A percentile compares a stretch with the other conserved stretches of the same genome.
Evolutionary conservation across 2,888 invertebrate species (phyloP).

Genomic region (Nephrotoma guestfalica): DNA sequence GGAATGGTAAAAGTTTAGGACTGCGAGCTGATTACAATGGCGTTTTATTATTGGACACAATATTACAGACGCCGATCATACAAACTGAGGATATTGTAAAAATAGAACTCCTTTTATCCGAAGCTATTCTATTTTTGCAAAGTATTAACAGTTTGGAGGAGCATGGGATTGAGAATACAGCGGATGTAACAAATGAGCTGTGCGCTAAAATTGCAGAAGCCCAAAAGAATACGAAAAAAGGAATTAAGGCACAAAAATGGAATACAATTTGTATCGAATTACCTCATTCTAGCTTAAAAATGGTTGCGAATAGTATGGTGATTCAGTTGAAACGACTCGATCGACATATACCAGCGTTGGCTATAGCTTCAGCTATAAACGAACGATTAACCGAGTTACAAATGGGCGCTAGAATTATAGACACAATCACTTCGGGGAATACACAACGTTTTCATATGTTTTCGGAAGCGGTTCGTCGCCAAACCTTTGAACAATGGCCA

Average conservation of each 20-base stretch:
- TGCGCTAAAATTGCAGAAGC: slow-evolving; percentile 57
- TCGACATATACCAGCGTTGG: slow-evolving; percentile 69
- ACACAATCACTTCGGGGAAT: slow-evolving; percentile 28
- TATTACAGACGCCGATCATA: slow-evolving; percentile 67
- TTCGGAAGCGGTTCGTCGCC: slow-evolving; percentile 77
- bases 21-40: slow-evolving; percentile 85
- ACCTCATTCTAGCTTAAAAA: slow-evolving; percentile 61
- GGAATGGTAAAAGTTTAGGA: slow-evolving; percentile 67
- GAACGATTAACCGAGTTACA: slow-evolving; percentile 71
- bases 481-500: slow-evolving; percentile 89
- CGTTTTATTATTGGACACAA: slow-evolving; percentile 74
- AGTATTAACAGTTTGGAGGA: slow-evolving; percentile 60
- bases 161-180: slow-evolving; percentile 60
- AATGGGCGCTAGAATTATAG: slow-evolving; percentile 30
- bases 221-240: slow-evolving; percentile 59
- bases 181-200: slow-evolving; percentile 62
- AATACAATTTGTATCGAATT: slow-evolving; percentile 74
- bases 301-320: slow-evolving; percentile 65
- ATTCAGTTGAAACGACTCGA: slow-evolving; percentile 69
- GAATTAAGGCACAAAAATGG: slow-evolving; percentile 88
- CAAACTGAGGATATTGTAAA: slow-evolving; percentile 65
- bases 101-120: slow-evolving; percentile 73
- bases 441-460: slow-evolving; percentile 57
- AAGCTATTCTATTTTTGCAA: slow-evolving; percentile 73
- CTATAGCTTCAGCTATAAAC: slow-evolving; percentile 78